Percentiles rank a stretch among this genome's conserved stretches.
These are phyloP conservation scores for Epinephelus coioides DNA, from an alignment of 2,797 vertebrate species.

Conservation along the genomic window DNA sequence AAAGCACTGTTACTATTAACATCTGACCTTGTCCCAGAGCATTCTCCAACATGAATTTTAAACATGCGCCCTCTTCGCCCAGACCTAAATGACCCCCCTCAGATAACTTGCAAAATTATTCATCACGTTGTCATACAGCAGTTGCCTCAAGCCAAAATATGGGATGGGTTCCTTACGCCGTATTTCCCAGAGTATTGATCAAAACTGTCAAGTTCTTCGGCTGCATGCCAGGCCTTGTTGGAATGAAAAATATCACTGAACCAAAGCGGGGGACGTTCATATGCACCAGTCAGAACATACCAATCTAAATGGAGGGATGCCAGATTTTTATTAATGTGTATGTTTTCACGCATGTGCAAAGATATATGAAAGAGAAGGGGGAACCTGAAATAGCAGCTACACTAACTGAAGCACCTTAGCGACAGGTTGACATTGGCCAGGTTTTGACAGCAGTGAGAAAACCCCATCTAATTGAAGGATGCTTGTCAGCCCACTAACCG, in stretches of 20 bases:
- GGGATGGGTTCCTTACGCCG: constrained; percentile 26
- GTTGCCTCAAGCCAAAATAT: constrained; percentile 53
- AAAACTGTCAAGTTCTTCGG: constrained; percentile 50
- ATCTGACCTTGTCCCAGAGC: constrained; percentile 62
- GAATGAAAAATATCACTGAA: constrained; percentile 41
- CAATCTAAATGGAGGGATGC: neutral
- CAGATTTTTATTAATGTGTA: neutral
- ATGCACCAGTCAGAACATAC: constrained; percentile 20
- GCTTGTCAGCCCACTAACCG: constrained; percentile 59
- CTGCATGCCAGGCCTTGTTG: constrained; percentile 27
- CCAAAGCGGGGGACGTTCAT: constrained; percentile 5
- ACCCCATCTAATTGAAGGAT: constrained; percentile 62
- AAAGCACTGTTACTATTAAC: constrained; percentile 54
- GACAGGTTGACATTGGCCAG: constrained; percentile 42
- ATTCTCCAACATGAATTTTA: constrained; percentile 61
- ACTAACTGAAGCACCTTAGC: constrained; percentile 13
- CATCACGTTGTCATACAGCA: constrained; percentile 53
- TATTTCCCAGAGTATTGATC: constrained; percentile 62
- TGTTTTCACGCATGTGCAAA: neutral
- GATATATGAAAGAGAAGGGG: neutral
- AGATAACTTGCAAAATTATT: constrained; percentile 61
- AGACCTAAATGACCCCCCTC: constrained; percentile 43
- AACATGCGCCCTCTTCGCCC: constrained; percentile 42
- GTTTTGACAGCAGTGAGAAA: constrained; percentile 65
- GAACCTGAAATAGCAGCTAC: neutral